Evolutionary conservation across 1,140 invertebrate species (phyloP).

Genomic region (Scylla paramamosain): DNA sequence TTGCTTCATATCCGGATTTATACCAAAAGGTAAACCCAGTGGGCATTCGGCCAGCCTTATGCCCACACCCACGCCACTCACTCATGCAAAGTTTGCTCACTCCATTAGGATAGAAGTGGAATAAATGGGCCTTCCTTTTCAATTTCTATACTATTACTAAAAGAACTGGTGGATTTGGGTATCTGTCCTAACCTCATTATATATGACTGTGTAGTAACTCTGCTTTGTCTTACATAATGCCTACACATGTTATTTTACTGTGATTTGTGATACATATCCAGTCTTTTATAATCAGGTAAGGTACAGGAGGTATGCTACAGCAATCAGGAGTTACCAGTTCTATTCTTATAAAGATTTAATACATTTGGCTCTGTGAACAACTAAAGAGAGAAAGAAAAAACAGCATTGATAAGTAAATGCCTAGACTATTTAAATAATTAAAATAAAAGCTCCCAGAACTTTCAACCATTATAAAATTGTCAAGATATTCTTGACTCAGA

Average conservation of each 20-base stretch:
- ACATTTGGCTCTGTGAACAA: not conserved
- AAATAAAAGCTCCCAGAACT: not conserved
- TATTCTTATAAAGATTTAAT: too few relatives aligned
- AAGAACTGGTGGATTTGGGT: not conserved
- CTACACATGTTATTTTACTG: not conserved
- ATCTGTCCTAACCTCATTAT: not conserved
- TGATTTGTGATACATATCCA: not conserved
- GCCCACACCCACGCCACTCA: constrained; percentile 44
- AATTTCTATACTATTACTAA: not conserved
- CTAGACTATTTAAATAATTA: not conserved
- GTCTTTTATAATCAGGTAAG: not conserved
- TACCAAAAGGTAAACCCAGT: constrained; percentile 72
- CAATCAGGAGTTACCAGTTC: not conserved
- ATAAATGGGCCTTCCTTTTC: not conserved
- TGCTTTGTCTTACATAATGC: too few relatives aligned
- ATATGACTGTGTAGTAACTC: not conserved
- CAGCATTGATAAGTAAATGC: not conserved
- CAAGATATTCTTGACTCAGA: not conserved
- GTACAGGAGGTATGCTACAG: not conserved
- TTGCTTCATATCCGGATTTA: constrained; percentile 74
- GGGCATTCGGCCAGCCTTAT: constrained; percentile 36
- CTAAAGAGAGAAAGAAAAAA: not conserved
- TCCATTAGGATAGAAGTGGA: not conserved
- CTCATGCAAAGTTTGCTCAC: not conserved
- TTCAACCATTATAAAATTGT: not conserved